A percentile compares a stretch with the other conserved stretches of the same genome.
Conservation (phyloP, 2,888 invertebrate species). For the Drosophila lutescens region DNA sequence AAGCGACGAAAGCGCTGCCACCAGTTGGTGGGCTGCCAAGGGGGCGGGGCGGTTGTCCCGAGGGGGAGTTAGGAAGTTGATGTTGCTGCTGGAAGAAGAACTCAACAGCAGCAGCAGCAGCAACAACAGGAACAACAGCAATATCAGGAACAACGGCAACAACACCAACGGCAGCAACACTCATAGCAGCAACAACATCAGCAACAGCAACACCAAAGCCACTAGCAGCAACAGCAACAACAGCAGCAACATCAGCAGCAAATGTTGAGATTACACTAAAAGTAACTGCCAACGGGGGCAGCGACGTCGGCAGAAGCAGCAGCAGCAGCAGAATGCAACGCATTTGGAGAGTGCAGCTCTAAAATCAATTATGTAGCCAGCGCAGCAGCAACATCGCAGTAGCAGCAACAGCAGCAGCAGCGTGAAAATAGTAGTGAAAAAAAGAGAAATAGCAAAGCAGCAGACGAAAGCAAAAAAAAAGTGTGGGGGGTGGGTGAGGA, state of each 20-base stretch:
- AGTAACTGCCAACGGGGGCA: slow-evolving; percentile 71
- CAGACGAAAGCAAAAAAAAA: slow-evolving; percentile 64
- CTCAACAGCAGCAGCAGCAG: slow-evolving; percentile 43
- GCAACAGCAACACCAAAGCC: slow-evolving; percentile 23
- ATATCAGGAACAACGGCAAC: slow-evolving; percentile 41
- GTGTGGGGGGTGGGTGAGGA: slow-evolving; percentile 1
- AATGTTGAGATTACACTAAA: slow-evolving; percentile 77
- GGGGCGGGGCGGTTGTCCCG: slow-evolving; percentile 3
- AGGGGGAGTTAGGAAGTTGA: slow-evolving; percentile 46
- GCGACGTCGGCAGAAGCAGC: slow-evolving; percentile 34
- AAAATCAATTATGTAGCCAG: slow-evolving; percentile 82
- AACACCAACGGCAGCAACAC: slow-evolving; percentile 35
- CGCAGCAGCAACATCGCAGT: slow-evolving; percentile 55
- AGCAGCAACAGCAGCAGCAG: slow-evolving; percentile 54
- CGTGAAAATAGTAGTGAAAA: slow-evolving; percentile 79
- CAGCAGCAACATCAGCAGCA: slow-evolving; percentile 48
- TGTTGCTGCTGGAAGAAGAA: slow-evolving; percentile 64
- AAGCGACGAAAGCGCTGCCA: slow-evolving; percentile 65
- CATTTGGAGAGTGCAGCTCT: slow-evolving; percentile 73
- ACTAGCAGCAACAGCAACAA: slow-evolving; percentile 23
- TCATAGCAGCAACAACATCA: slow-evolving; percentile 12
- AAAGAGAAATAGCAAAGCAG: slow-evolving; percentile 56
- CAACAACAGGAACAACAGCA: slow-evolving; percentile 57
- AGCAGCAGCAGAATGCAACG: slow-evolving; percentile 46
- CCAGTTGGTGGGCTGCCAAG: neutral